These are phyloP conservation scores for Aporophyla lueneburgensis DNA, from an alignment of 2,888 invertebrate genomes.

Conservation along the genomic window DNA sequence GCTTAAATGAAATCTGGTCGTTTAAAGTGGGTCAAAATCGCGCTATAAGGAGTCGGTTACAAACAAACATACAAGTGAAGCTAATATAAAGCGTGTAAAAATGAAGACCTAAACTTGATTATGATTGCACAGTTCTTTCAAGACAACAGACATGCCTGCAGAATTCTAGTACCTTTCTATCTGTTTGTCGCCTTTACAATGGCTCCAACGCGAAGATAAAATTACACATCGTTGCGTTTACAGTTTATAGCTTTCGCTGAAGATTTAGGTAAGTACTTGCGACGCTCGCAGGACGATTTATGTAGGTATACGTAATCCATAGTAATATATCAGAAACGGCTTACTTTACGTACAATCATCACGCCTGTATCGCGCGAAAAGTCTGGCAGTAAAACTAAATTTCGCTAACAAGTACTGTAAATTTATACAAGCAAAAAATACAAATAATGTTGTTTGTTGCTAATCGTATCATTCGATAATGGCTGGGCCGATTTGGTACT, in stretches of 20 bases:
- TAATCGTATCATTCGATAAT: not conserved
- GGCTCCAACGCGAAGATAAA: slow-evolving; percentile 39
- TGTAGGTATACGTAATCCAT: not conserved
- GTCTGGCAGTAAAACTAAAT: too few relatives aligned
- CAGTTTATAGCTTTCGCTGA: slow-evolving; percentile 37
- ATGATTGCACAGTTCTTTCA: not conserved
- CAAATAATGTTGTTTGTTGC: not conserved
- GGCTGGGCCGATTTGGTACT: not conserved
- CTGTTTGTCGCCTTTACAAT: slow-evolving; percentile 20
- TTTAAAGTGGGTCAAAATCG: too few relatives aligned
- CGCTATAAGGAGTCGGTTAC: too few relatives aligned
- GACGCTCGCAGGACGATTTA: slow-evolving; percentile 12
- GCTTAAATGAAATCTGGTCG: too few relatives aligned
- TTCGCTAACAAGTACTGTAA: too few relatives aligned
- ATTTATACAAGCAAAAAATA: too few relatives aligned
- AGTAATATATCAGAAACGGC: not conserved
- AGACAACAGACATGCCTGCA: not conserved
- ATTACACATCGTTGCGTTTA: slow-evolving; percentile 36
- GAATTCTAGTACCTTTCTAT: not conserved
- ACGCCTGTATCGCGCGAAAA: not conserved
- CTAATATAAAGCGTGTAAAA: too few relatives aligned
- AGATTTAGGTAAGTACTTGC: slow-evolving; percentile 9
- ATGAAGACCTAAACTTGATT: not conserved
- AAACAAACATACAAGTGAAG: too few relatives aligned
- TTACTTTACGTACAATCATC: not conserved